Percentiles rank a stretch among this genome's conserved stretches.
Evolutionary conservation across 2,113 vertebrate genomes (phyloP).

Genomic region (Xenopus tropicalis): DNA sequence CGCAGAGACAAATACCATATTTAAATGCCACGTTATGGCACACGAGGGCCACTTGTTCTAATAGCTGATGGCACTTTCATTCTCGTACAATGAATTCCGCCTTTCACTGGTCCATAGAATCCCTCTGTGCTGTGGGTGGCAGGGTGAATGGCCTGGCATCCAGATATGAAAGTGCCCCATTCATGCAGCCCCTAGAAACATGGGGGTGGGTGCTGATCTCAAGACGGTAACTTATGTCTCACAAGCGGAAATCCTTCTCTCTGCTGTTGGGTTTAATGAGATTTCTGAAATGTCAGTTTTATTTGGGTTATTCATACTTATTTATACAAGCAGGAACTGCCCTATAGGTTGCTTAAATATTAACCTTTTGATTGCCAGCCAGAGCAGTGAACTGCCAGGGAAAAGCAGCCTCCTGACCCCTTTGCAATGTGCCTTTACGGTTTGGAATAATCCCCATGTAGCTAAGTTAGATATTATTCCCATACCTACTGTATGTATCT

Average conservation of each 20-base stretch:
- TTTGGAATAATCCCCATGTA: background rate
- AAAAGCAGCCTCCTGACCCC: too few species aligned
- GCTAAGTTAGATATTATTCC: background rate
- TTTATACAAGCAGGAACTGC: too few species aligned
- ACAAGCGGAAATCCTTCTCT: background rate
- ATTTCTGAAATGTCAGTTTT: too few species aligned
- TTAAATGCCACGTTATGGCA: too few species aligned
- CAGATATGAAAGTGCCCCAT: background rate
- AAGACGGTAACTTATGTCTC: background rate
- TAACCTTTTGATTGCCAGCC: too few species aligned
- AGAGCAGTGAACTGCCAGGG: too few species aligned
- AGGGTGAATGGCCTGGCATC: background rate
- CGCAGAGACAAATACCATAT: too few species aligned
- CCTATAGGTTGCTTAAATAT: too few species aligned
- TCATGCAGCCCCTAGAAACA: background rate
- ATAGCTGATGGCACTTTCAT: background rate
- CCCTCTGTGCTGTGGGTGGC: constrained; percentile 7
- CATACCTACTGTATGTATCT: background rate
- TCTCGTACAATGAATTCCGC: background rate
- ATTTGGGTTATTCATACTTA: too few species aligned
- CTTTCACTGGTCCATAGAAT: background rate
- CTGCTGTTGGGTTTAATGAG: too few species aligned
- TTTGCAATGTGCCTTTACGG: background rate
- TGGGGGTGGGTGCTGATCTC: background rate
- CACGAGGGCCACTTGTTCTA: too few species aligned